These are phyloP conservation scores for Nothocercus julius DNA, from an alignment of 2,113 vertebrate genomes.

Conservation along the genomic window DNA sequence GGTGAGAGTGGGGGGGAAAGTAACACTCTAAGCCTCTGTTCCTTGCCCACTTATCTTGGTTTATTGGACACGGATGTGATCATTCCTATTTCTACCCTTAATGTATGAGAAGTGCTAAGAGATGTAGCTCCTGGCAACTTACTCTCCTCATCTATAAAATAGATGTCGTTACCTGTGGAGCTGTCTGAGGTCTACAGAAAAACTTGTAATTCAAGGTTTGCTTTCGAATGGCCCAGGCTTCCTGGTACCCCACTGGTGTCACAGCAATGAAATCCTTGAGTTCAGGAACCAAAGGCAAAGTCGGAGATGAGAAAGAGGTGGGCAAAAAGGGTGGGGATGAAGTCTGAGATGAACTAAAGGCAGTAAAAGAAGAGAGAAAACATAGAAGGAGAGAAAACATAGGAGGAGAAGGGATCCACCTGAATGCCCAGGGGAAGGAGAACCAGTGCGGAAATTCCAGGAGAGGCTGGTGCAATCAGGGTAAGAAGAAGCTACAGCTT, in stretches of 20 bases:
- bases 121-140: neutral
- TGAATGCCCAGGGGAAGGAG: accelerated
- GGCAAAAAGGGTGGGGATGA: neutral
- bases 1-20: neutral
- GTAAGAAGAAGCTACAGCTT: neutral
- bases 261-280: neutral
- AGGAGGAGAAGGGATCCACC: neutral
- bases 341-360: neutral
- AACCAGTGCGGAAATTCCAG: neutral
- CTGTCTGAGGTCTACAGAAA: neutral
- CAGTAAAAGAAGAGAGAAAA: neutral
- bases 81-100: neutral
- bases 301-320: neutral
- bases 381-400: neutral
- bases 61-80: neutral
- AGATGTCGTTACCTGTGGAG: neutral
- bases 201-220: neutral
- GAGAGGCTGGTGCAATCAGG: neutral
- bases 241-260: neutral
- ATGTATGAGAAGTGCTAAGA: neutral
- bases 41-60: neutral
- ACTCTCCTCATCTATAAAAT: neutral
- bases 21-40: neutral
- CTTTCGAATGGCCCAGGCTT: neutral
- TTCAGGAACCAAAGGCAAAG: neutral